These are phyloP conservation scores for Limnothrissa miodon DNA, from an alignment of 2,113 vertebrate species.

Conservation along the genomic window DNA sequence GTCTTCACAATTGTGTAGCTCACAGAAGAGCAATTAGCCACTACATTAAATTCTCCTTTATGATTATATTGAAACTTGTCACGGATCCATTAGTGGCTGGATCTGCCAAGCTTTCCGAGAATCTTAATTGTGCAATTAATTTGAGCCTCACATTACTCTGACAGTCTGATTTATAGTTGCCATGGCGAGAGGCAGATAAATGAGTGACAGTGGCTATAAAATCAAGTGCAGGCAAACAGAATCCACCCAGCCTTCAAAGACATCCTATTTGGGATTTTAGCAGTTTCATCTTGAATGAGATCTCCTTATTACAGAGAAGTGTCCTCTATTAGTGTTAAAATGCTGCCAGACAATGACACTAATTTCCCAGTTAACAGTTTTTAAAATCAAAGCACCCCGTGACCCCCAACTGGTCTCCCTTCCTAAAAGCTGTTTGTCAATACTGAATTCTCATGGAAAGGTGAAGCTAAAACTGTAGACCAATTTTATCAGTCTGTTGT, in stretches of 20 bases:
- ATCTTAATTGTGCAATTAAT: constrained; percentile 79
- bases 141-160: constrained; percentile 67
- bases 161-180: constrained; percentile 66
- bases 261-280: constrained; percentile 8
- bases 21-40: constrained; percentile 75
- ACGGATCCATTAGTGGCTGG: constrained; percentile 72
- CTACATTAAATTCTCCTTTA: constrained; percentile 75
- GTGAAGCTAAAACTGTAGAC: not conserved
- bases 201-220: constrained; percentile 58
- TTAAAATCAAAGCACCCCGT: not conserved
- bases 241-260: constrained; percentile 23
- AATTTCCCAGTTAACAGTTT: not conserved
- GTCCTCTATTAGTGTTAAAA: not conserved
- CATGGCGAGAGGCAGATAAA: constrained; percentile 54
- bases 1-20: not conserved
- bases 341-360: not conserved
- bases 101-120: constrained; percentile 70
- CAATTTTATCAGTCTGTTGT: too few species aligned
- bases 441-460: not conserved
- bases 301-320: not conserved
- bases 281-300: not conserved
- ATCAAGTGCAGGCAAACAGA: constrained; percentile 61
- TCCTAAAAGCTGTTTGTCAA: not conserved
- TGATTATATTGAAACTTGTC: constrained; percentile 73
- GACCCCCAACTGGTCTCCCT: not conserved